Conservation (phyloP, 2,888 invertebrate genomes). For the Chrysina gloriosa region DNA sequence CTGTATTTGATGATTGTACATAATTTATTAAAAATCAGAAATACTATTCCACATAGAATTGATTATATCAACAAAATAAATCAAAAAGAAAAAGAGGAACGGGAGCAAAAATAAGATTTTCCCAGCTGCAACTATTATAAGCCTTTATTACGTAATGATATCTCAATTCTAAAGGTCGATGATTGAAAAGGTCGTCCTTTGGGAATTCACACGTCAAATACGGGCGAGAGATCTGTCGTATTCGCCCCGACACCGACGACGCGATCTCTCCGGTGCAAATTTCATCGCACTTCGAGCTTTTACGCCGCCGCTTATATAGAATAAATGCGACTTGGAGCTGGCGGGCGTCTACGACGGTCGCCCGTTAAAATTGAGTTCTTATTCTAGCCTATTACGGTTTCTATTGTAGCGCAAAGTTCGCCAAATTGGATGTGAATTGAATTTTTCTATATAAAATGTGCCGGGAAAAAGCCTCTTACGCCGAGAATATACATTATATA, state of each 20-base stretch:
- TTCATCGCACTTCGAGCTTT: slow-evolving; percentile 34
- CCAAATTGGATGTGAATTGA: slow-evolving; percentile 64
- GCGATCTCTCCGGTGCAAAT: slow-evolving; percentile 23
- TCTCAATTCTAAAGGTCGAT: not conserved
- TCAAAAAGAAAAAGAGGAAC: no score
- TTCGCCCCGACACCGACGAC: not conserved
- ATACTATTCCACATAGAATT: no score
- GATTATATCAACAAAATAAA: no score
- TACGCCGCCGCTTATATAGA: slow-evolving; percentile 27
- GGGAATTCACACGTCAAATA: slow-evolving; percentile 12
- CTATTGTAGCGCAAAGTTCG: slow-evolving; percentile 60
- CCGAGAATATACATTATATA: slow-evolving; percentile 26
- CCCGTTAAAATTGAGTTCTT: slow-evolving; percentile 58
- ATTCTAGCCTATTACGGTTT: slow-evolving; percentile 54
- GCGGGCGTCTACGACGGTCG: slow-evolving; percentile 32
- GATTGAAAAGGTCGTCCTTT: slow-evolving; percentile 28
- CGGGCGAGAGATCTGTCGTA: slow-evolving; percentile 7
- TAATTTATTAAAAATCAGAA: no score
- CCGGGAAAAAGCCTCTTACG: slow-evolving; percentile 46
- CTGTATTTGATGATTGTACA: no score
- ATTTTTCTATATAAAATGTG: slow-evolving; percentile 51
- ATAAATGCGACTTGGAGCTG: slow-evolving; percentile 24
- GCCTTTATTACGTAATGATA: slow-evolving; percentile 20
- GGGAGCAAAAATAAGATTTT: no score
- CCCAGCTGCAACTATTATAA: slow-evolving; percentile 13